Evolutionary conservation across 2,113 vertebrate species (phyloP), one percentile per base, ranked within the genome.

Genomic region (Amphiprion ocellaris): DNA sequence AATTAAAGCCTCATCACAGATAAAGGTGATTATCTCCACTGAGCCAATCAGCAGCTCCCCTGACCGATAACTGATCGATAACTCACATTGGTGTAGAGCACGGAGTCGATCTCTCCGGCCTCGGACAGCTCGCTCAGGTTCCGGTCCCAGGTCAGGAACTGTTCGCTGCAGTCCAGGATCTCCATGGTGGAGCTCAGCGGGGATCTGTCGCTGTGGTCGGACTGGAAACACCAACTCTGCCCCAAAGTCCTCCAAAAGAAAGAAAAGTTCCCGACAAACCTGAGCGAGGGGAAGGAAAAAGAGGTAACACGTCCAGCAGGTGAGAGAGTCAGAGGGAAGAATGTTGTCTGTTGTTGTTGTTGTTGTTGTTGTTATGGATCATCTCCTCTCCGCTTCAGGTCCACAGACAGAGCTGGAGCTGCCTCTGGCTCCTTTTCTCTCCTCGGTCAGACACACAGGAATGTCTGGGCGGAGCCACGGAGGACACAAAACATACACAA

Each of bases 121-220:
- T 99, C 97, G n/a, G 97, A 98, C 92, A 98, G 93, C 93, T 99
- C 97, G 84, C 97, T 98, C 70, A 98, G 96, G 87, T 97, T 98
- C 78, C 96, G 93, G 92, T 98, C 97, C 97, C 97, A 97, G 62
- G 96, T 96, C 41, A 98, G 91, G 63, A 96, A 94, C 81, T 94
- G 81, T 80, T 98, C 96, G 54, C 92, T 94, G 69, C 94, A 91
- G 86, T 97, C 97, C 91, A 97, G 92, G 91, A 96, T 95, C 88
- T 97, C 97, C 97, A 98, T 98, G 87, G 16, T 12, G 26, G 12
- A 37, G 9, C 33, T 8, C 33, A 2, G 33, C 33, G 33, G 15
- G 33, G 19, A 26, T 61, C 16, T 28, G 49, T 19, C 50, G 67
- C 50, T 15, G 55, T 47, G 47, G 53, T 72, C 69, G 0, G 37